Conservation (phyloP, 2,797 vertebrate genomes). For the Pseudochirops corinnae region DNA sequence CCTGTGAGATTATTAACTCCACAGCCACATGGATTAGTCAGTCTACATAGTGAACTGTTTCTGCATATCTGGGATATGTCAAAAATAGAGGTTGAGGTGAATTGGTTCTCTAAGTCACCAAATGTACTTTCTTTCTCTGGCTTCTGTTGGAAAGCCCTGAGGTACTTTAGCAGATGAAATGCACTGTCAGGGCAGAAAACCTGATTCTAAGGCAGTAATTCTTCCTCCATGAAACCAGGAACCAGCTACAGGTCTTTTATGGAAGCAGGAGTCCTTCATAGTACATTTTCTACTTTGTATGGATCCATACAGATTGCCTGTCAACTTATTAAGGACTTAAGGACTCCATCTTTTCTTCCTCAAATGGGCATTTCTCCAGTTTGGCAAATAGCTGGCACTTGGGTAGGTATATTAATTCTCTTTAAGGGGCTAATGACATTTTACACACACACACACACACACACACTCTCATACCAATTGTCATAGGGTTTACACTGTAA, state of each 20-base stretch:
- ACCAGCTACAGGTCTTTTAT: background rate
- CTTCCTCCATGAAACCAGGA: background rate
- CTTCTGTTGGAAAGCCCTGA: background rate
- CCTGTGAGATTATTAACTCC: background rate
- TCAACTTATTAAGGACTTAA: background rate
- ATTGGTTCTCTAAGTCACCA: background rate
- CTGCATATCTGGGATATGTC: background rate
- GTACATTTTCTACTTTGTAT: background rate
- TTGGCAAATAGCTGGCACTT: background rate
- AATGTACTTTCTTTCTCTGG: background rate
- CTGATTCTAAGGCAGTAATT: background rate
- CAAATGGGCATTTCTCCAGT: background rate
- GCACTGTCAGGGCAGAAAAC: background rate
- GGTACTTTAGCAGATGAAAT: background rate
- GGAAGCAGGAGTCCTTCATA: background rate
- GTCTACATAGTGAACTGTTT: background rate
- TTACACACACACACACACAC: background rate
- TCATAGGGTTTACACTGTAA: background rate
- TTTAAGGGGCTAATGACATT: background rate
- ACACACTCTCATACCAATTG: background rate
- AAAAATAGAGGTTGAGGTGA: background rate
- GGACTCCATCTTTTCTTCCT: background rate
- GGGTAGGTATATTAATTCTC: background rate
- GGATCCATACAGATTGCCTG: background rate
- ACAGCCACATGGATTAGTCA: background rate